Base-by-base conservation (phyloP, 2,888 invertebrate species). In the Venusia cambrica region DNA sequence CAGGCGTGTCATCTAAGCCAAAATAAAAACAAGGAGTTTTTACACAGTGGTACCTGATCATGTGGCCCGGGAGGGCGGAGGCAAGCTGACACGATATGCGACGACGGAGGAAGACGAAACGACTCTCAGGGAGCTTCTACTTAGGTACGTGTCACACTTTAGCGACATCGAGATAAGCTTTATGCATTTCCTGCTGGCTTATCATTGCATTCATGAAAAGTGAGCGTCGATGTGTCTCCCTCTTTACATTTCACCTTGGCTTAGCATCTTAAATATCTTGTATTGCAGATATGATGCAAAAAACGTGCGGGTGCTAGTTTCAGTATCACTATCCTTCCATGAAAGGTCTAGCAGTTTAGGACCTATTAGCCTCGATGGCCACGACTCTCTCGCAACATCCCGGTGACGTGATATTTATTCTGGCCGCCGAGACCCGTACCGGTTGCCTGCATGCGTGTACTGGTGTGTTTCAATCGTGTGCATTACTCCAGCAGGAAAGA, bases 61-160 rank as follows among this genome's bases (percentile, higher is more conserved):
- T 87, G 87, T 76, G 80, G 81, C 73, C 83, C 80, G 81, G 81
- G 83, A 81, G 83, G 84, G 83, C 80, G 89, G 88, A 74, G 81
- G 87, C 74, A 88, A 89, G 88, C 88, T 89, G 87, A 91, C 91
- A 89, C 91, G 92, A 91, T 91, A 93, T 93, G 92, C 92, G 90
- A 91, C 92, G 92, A 89, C 91, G 90, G 92, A 92, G 89, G 94
- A 94, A 89, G 95, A 96, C 92, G 95, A 96, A 91, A 94, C 94
- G 87, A 95, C 95, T 90, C 93, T 96, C 90, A 94, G 95, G 91
- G 94, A 95, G 92, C 92, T 96, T 91, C 94, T 96, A 89, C 93
- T 95, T 93, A 95, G 95, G 95, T 94, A 93, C 87, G 85, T 78
- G 67, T 65, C 64, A 58, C 58, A 70, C 36, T 37, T 68, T 78